Evolutionary conservation across 2,888 invertebrate genomes (phyloP).

Genomic region (Acrocyrtus sp.): DNA sequence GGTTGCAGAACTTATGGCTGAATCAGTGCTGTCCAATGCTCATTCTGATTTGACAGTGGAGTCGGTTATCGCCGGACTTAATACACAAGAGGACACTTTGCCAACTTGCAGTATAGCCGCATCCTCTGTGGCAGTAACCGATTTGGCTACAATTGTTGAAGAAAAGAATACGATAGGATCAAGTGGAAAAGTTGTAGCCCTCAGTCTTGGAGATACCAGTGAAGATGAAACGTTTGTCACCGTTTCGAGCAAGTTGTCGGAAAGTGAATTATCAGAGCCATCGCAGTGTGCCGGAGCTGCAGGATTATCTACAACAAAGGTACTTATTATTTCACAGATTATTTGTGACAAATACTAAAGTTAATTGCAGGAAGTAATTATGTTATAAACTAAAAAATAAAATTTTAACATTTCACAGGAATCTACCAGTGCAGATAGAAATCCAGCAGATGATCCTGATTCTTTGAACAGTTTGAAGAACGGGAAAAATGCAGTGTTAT

Average conservation of each 20-base stretch:
- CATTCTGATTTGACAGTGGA: conserved; percentile 60
- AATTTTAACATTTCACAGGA: conserved; percentile 20
- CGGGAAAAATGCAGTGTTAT: conserved; percentile 62
- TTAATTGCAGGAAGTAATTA: too few relatives aligned
- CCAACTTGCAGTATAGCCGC: conserved; percentile 56
- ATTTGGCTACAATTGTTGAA: conserved; percentile 88
- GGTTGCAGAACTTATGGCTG: conserved; percentile 62
- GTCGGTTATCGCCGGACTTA: conserved; percentile 53
- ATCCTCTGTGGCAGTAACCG: conserved; percentile 70
- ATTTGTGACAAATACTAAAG: not conserved
- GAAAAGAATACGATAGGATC: conserved; percentile 64
- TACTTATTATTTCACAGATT: conserved; percentile 3
- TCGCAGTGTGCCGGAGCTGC: conserved; percentile 34
- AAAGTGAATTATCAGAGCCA: conserved; percentile 32
- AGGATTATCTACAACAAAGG: conserved; percentile 18
- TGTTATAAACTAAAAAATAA: not conserved
- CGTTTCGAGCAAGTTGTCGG: conserved; percentile 37
- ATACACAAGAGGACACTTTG: conserved; percentile 54
- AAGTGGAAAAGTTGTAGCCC: conserved; percentile 42
- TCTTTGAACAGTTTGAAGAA: conserved; percentile 62
- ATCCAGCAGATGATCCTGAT: conserved; percentile 59
- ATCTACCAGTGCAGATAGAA: conserved; percentile 20
- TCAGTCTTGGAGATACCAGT: conserved; percentile 58
- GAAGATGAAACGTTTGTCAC: conserved; percentile 60
- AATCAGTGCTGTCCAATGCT: conserved; percentile 61